Evolutionary conservation across 2,888 invertebrate species (phyloP).

Genomic region (Diarsia brunnea): DNA sequence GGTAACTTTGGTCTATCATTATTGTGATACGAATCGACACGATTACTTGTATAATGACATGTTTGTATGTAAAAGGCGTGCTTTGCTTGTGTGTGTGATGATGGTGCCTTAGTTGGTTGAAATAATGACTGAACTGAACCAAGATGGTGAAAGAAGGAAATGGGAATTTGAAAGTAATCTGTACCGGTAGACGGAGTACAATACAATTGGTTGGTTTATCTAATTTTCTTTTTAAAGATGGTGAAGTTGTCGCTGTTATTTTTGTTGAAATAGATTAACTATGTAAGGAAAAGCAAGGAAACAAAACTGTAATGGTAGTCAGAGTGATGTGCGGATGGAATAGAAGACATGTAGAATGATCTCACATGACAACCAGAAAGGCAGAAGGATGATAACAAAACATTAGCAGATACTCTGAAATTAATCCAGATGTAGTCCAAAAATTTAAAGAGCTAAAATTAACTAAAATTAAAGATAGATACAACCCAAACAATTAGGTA

Average conservation of each 20-base stretch:
- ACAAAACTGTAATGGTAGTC: not conserved
- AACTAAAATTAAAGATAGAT: conserved; percentile 35
- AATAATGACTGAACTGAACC: conserved; percentile 38
- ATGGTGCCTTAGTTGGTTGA: conserved; percentile 34
- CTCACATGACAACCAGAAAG: not conserved
- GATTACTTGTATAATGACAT: conserved; percentile 57
- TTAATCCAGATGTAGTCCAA: not conserved
- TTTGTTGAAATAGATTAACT: not conserved
- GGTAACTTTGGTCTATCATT: conserved; percentile 66
- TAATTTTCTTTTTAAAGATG: conserved; percentile 23
- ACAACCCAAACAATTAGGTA: conserved; percentile 38
- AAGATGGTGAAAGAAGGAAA: conserved; percentile 49
- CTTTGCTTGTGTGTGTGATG: conserved; percentile 43
- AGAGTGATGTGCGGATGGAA: not conserved
- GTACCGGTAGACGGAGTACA: conserved; percentile 32
- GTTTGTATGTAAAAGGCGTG: conserved; percentile 53
- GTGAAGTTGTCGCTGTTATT: not conserved
- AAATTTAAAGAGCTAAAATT: not conserved
- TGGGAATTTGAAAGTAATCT: conserved; percentile 39
- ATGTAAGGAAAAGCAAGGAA: not conserved
- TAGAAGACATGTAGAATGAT: not conserved
- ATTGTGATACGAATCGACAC: conserved; percentile 63
- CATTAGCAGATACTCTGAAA: not conserved
- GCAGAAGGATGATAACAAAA: not conserved
- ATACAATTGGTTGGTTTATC: conserved; percentile 44